Evolutionary conservation across 2,888 invertebrate species (phyloP).

Genomic region (Protonemura montana): DNA sequence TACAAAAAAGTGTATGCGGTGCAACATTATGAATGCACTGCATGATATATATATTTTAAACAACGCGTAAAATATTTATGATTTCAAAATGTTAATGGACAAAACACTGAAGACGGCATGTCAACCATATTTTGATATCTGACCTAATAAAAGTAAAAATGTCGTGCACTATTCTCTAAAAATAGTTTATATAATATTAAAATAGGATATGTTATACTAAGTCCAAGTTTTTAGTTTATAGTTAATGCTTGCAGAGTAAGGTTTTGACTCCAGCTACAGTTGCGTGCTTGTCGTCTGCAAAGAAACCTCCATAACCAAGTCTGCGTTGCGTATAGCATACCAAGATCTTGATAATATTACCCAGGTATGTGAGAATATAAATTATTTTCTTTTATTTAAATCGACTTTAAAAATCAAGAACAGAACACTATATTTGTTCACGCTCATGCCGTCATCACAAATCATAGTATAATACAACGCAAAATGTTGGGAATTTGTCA

Average conservation of each 20-base stretch:
- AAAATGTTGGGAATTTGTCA: too few species aligned
- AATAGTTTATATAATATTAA: not conserved
- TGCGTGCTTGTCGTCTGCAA: not conserved
- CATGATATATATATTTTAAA: not conserved
- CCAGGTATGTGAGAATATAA: too few species aligned
- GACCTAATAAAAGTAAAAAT: not conserved
- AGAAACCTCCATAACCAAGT: not conserved
- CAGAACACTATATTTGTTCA: not conserved
- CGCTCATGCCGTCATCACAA: not conserved
- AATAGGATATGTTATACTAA: not conserved
- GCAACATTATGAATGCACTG: not conserved
- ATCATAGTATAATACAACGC: too few species aligned
- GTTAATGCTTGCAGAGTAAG: not conserved
- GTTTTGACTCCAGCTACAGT: not conserved
- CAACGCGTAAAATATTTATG: not conserved
- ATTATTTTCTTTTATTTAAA: not conserved
- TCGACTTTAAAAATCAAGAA: not conserved
- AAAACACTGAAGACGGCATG: not conserved
- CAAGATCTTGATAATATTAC: not conserved
- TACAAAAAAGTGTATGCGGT: not conserved
- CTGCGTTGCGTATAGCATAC: not conserved
- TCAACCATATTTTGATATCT: not conserved
- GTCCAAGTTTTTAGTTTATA: not conserved
- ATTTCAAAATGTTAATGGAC: not conserved
- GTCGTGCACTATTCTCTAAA: not conserved